Evolutionary conservation across 2,797 vertebrate genomes (phyloP), one percentile per base, ranked within the genome.

Genomic region (Mus caroli): DNA sequence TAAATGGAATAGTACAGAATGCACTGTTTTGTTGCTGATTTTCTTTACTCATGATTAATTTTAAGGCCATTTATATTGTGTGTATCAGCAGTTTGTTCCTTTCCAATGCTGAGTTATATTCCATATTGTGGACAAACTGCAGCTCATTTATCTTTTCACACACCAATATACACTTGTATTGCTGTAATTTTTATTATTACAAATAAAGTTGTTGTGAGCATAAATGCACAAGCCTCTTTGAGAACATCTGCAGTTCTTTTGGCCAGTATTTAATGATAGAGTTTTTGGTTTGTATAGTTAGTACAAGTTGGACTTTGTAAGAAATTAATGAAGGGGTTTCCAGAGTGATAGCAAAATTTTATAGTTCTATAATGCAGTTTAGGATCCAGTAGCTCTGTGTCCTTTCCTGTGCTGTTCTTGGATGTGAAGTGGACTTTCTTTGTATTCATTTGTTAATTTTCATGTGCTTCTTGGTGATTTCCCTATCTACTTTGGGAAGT

Each of bases 191-290:
- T 85, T 4, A 78, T 10, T 76, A 76, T 84, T 96, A 78, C 31
- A 85, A 67, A 77, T 84, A 43, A 92, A 85, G 43, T 58, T 87
- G 0, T 26, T 91, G 2, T 82, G 43, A 83, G 58, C 14, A 91
- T 75, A 83, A 83, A 10, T 79, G 6, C 46, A 24, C 17, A 91
- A 78, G 22, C 77, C 46, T 76, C 43, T 90, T 20, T 67, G 54
- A 88, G n/a, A 64, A 73, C n/a, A 31, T 87, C 90, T 96, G 76
- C 22, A 46, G 84, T 87, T 93, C 3, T 94, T 79, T 93, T 96
- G 28, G 31, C 14, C 73, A 88, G 67, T 85, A 76, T 80, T 84
- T 96, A 92, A 20, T 60, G 83, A 80, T 69, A 22, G 37, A 92
- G 76, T 92, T 88, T 8, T 60, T 77, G 26, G n/a, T 22, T 46